Conservation (phyloP, 2,113 vertebrate species). For the Ascaphus truei region DNA sequence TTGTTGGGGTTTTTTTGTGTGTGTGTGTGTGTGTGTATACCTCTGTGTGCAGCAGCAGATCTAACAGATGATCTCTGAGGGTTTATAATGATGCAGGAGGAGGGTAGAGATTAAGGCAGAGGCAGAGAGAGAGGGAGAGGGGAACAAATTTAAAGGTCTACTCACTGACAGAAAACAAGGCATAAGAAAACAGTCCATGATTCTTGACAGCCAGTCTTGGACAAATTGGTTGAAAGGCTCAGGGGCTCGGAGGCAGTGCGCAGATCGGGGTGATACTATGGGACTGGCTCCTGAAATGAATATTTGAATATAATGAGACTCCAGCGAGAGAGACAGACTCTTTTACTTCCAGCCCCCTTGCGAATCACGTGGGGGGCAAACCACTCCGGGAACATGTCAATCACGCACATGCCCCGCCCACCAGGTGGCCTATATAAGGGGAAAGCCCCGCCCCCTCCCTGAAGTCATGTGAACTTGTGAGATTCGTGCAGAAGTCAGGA, state of each 20-base stretch:
- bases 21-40: too few species aligned
- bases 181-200: constrained; percentile 98
- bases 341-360: constrained; percentile 60
- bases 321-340: constrained; percentile 42
- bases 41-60: not conserved
- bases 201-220: constrained; percentile 85
- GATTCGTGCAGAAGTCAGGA: not conserved
- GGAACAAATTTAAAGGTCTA: constrained; percentile 50
- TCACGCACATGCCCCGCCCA: constrained; percentile 4
- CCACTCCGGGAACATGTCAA: not conserved
- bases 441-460: not conserved
- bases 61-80: not conserved
- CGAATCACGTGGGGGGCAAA: constrained; percentile 47
- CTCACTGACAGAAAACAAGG: constrained; percentile 97
- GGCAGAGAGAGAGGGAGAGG: too few species aligned
- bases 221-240: constrained; percentile 80
- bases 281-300: constrained; percentile 58
- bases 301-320: constrained; percentile 60
- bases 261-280: constrained; percentile 58
- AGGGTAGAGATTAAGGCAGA: not conserved
- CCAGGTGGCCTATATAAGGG: constrained; percentile 7
- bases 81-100: not conserved
- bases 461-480: not conserved
- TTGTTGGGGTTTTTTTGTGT: too few species aligned
- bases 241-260: constrained; percentile 62